Evolutionary conservation across 2,113 vertebrate genomes (phyloP), one percentile per base, ranked within the genome.

Genomic region (Lophius piscatorius): DNA sequence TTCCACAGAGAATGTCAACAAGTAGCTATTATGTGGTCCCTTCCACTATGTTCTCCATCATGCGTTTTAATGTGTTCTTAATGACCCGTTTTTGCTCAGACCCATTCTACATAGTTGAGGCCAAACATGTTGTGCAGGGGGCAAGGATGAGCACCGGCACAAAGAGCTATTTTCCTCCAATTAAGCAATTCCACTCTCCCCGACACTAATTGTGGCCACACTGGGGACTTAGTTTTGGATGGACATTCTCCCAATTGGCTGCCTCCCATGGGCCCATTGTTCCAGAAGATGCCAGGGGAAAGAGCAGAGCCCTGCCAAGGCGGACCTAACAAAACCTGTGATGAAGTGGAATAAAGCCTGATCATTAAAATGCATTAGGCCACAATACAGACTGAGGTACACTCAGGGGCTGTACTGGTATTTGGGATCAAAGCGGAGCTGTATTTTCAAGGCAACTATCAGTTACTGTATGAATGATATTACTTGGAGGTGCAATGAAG

Each of bases 141-240:
- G 58, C 78, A n/a, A n/a, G n/a, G n/a, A n/a, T n/a, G n/a, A n/a
- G n/a, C n/a, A n/a, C n/a, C n/a, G n/a, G n/a, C n/a, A n/a, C n/a
- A 84, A 83, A 88, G 78, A 64, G 47, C 74, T 73, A 67, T 88
- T 91, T 88, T 87, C 74, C 82, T 87, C 88, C 83, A 91, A 89
- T 91, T 91, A 91, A 88, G 86, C 82, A 80, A 90, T 84, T 87
- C 60, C 73, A 65, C 74, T 83, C 85, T 86, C 76, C 74, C 83
- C 64, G 34, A 46, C 76, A 74, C 76, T 91, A 88, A 90, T 90
- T 90, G 89, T 87, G 81, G 58, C 73, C 78, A 63, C 84, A 78
- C 73, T 77, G 84, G 82, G n/a, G 76, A 70, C 76, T 23, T 22
- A 70, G 77, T 79, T 83, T 82, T 76, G 71, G 74, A 85, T 52